Percentiles rank a stretch among this genome's conserved stretches.
Conservation (phyloP, 2,113 vertebrate species). For the Macquaria australasica region DNA sequence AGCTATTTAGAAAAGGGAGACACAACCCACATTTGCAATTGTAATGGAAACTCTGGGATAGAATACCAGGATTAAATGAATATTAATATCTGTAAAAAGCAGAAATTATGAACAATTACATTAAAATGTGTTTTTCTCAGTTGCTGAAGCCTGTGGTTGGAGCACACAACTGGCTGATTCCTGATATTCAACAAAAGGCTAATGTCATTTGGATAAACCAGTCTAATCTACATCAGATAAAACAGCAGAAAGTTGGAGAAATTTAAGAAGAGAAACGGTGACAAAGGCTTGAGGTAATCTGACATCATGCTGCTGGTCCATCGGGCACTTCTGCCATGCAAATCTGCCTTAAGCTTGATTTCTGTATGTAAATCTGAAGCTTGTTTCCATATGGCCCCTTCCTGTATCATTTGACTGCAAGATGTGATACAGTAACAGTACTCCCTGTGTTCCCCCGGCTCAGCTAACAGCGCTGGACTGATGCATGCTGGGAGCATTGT, state of each 20-base stretch:
- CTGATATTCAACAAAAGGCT: too few species aligned
- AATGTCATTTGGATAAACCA: background rate
- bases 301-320: background rate
- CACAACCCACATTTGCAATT: background rate
- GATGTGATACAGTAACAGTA: conserved; percentile 53
- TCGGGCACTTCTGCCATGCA: conserved; percentile 17
- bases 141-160: background rate
- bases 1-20: background rate
- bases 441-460: conserved; percentile 22
- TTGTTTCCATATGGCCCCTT: conserved; percentile 39
- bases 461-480: conserved; percentile 6
- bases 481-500: conserved; percentile 32
- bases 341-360: conserved; percentile 33
- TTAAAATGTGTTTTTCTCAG: background rate
- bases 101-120: background rate
- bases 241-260: background rate
- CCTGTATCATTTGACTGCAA: conserved; percentile 67
- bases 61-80: background rate
- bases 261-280: background rate
- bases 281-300: background rate
- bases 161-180: background rate
- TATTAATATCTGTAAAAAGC: background rate
- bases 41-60: background rate
- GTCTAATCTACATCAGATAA: background rate
- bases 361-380: conserved; percentile 53